Base-by-base conservation (phyloP, 2,113 vertebrate species). In the Elgaria multicarinata region DNA sequence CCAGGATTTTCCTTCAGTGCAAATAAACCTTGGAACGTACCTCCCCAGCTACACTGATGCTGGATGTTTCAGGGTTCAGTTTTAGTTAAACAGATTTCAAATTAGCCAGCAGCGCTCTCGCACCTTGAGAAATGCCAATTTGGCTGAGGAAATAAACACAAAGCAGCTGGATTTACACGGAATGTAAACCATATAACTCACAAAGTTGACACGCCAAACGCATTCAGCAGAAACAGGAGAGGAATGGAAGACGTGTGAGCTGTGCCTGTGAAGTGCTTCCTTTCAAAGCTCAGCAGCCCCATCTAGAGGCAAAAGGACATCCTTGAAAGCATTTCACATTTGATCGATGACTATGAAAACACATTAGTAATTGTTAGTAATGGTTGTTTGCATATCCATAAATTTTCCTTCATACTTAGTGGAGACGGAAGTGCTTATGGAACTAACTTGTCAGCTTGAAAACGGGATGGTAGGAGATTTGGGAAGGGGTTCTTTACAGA, bases 281-380 rank as follows among this genome's bases (percentile, higher is more conserved):
- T 28, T 84, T 75, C 31, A 66, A 86, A 86, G 83, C 87, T 86
- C 87, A 67, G 36, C 77, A 86, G 58, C 87, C 20, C 87, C 90
- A 89, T 75, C 83, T 91, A 86, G 36, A n/a, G 90, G 76, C n/a
- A 18, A 69, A n/a, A 82, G 26, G 36, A 4, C 13, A 31, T 71
- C 33, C 50, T n/a, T 80, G 44, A 53, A 6, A 62, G 26, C 66
- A 31, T 33, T 79, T 50, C 42, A 36, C 2, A 22, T 76, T 53
- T 22, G 46, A 28, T 44, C 53, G 33, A 31, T 13, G 28, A 18
- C 36, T 87, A 24, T 87, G 24, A 39, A 74, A 26, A 31, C 6
- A 9, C 10, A 44, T 66, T 33, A 3, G 22, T 69, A 66, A n/a
- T n/a, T 44, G 31, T 58, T 79, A 8, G 46, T 36, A 55, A 80